Conservation (phyloP, 2,888 invertebrate species). For the Ischnura elegans region DNA sequence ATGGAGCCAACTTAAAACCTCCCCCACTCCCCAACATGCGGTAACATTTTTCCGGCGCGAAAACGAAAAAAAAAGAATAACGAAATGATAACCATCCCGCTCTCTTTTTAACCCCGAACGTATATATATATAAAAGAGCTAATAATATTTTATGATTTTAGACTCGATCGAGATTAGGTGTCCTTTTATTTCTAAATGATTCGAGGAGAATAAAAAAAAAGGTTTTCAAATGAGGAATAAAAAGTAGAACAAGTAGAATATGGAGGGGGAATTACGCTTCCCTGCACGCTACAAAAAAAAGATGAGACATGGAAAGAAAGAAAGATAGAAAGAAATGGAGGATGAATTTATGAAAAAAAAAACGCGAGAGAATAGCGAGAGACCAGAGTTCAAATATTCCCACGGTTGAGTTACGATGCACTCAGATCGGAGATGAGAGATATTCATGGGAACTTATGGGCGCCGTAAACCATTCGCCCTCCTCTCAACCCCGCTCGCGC, state of each 20-base stretch:
- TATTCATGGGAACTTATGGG: constrained; percentile 19
- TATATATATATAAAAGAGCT: too few species aligned
- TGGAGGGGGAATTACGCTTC: too few species aligned
- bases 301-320: background rate
- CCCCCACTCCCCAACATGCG: too few species aligned
- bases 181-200: too few species aligned
- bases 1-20: background rate
- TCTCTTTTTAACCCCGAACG: background rate
- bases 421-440: constrained; percentile 1
- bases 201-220: background rate
- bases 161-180: background rate
- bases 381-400: background rate
- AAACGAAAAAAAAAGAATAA: too few species aligned
- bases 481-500: background rate
- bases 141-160: background rate
- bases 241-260: too few species aligned
- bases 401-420: background rate
- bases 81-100: background rate
- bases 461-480: background rate
- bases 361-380: background rate
- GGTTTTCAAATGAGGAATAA: too few species aligned
- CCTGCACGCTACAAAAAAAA: too few species aligned
- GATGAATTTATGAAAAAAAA: background rate
- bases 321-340: background rate
- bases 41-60: too few species aligned